Conservation (phyloP, 2,113 vertebrate genomes). For the Channa maculata region DNA sequence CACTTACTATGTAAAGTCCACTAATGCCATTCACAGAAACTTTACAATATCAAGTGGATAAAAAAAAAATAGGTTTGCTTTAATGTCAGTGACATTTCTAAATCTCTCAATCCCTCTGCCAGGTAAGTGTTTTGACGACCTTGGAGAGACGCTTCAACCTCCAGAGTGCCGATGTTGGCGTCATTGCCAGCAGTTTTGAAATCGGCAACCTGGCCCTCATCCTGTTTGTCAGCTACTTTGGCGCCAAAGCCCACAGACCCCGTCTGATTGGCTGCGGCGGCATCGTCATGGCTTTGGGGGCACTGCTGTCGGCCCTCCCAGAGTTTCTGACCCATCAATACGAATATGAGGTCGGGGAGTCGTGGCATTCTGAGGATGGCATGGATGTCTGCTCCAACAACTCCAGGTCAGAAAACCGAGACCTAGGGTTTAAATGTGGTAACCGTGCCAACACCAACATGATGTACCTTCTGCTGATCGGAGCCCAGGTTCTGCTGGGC, state of each 20-base stretch:
- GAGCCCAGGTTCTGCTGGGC: slow-evolving; percentile 96
- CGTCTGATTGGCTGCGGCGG: slow-evolving; percentile 99
- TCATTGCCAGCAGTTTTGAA: slow-evolving; percentile 99
- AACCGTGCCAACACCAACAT: slow-evolving; percentile 96
- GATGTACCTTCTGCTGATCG: slow-evolving; percentile 99
- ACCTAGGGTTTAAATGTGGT: slow-evolving; percentile 91
- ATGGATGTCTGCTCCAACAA: slow-evolving; percentile 91
- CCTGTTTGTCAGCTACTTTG: slow-evolving; percentile 98
- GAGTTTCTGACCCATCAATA: slow-evolving; percentile 99
- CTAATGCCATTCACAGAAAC: no score
- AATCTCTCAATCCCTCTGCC: slow-evolving; percentile 5
- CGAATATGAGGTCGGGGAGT: slow-evolving; percentile 91
- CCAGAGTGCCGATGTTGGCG: slow-evolving; percentile 96
- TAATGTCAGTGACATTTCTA: no score
- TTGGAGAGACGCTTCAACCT: slow-evolving; percentile 97
- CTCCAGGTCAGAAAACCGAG: slow-evolving; percentile 84
- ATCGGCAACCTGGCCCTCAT: slow-evolving; percentile 98
- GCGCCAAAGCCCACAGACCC: slow-evolving; percentile 94
- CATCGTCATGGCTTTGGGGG: slow-evolving; percentile 97
- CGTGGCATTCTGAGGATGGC: slow-evolving; percentile 91
- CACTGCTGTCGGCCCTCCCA: slow-evolving; percentile 93
- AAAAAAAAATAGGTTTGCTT: background rate
- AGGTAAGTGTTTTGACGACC: slow-evolving; percentile 98
- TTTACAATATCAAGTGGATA: no score
- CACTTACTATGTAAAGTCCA: no score